Conservation (phyloP, 2,113 vertebrate species). For the rabbit (Oryctolagus cuniculus) region DNA sequence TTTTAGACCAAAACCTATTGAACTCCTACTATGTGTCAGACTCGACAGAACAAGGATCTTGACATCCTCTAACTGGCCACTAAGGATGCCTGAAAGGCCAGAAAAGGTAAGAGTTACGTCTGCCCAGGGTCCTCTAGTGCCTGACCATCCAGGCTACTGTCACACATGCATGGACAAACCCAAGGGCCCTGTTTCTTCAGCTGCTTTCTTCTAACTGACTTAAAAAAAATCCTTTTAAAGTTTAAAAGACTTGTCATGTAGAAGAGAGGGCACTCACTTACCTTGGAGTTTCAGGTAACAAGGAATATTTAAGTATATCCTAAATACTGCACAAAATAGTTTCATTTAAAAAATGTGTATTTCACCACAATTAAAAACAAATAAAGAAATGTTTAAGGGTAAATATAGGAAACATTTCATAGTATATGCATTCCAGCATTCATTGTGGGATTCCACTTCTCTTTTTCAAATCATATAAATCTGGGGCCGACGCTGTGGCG, state of each 20-base stretch:
- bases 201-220: not conserved
- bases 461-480: constrained; percentile 36
- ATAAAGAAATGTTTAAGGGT: constrained; percentile 3
- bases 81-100: not conserved
- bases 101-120: accelerated
- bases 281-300: not conserved
- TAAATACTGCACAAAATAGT: not conserved
- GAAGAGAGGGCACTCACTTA: constrained; percentile 12
- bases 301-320: not conserved
- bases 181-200: not conserved
- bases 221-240: not conserved
- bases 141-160: not conserved
- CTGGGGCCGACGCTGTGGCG: no score
- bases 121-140: not conserved
- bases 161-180: not conserved
- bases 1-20: not conserved
- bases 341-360: not conserved
- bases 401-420: not conserved
- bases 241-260: not conserved
- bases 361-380: not conserved
- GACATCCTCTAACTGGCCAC: not conserved
- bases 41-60: not conserved
- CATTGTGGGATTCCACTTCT: not conserved
- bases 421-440: not conserved
- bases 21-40: not conserved